Evolutionary conservation across 2,113 vertebrate genomes (phyloP).

Genomic region (Aleadryas rufinucha): DNA sequence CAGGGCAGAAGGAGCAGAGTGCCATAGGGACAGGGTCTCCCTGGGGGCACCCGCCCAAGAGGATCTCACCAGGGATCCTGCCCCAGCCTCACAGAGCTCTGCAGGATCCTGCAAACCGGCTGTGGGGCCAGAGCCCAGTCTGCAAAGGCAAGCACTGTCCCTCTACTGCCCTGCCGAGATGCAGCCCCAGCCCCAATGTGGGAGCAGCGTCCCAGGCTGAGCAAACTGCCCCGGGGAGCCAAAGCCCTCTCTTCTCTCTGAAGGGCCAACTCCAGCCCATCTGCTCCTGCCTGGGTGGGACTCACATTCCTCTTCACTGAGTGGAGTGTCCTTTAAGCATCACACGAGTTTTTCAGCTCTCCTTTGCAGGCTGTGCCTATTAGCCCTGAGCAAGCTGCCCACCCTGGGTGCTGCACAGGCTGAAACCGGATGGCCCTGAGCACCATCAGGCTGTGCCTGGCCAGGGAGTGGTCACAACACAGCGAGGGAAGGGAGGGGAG

Average conservation of each 20-base stretch:
- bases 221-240: background rate
- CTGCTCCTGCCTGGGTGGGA: background rate
- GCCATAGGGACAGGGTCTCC: background rate
- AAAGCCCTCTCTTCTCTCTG: background rate
- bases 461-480: fast-evolving
- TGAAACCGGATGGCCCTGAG: background rate
- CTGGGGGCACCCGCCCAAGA: background rate
- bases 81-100: background rate
- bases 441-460: background rate
- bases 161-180: background rate
- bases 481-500: background rate
- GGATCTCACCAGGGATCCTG: background rate
- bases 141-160: background rate
- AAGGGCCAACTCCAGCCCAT: background rate
- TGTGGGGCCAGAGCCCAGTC: background rate
- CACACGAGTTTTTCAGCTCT: background rate
- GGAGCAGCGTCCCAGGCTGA: background rate
- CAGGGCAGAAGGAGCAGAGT: background rate
- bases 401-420: background rate
- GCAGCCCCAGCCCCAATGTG: background rate
- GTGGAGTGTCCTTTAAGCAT: background rate
- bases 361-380: background rate
- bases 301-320: background rate
- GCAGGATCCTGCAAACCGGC: background rate
- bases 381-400: background rate